phyloP scores from a whole-genome alignment of 2,113 vertebrate species.

The Felis chaus region DNA sequence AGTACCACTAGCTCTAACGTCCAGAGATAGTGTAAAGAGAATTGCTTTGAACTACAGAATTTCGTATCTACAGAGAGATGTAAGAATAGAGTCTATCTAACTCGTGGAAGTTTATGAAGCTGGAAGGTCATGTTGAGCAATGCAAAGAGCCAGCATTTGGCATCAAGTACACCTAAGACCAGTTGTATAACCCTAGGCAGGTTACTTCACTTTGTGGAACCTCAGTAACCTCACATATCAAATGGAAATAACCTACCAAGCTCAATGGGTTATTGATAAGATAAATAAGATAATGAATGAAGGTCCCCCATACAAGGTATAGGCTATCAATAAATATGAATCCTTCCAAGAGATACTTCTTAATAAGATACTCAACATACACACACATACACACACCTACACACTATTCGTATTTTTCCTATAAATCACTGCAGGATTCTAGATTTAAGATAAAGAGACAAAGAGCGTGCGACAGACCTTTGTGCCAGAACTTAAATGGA shows the following conservation, averaged over 20 bases:
- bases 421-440: neutral
- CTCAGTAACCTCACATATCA: neutral
- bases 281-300: constrained; percentile 24
- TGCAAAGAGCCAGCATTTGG: neutral
- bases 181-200: neutral
- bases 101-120: neutral
- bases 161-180: neutral
- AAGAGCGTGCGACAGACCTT: neutral
- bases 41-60: neutral
- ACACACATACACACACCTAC: neutral
- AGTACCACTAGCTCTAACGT: neutral
- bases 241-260: neutral
- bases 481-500: constrained; percentile 13
- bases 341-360: neutral
- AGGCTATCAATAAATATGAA: neutral
- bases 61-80: neutral
- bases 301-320: neutral
- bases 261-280: neutral
- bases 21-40: neutral
- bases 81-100: neutral
- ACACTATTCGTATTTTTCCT: neutral
- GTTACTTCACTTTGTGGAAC: neutral
- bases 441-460: neutral
- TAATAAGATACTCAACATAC: constrained; percentile 18
- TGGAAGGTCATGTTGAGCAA: neutral